phyloP scores from a whole-genome alignment of 2,888 invertebrate species.

The Bedellia somnulentella region DNA sequence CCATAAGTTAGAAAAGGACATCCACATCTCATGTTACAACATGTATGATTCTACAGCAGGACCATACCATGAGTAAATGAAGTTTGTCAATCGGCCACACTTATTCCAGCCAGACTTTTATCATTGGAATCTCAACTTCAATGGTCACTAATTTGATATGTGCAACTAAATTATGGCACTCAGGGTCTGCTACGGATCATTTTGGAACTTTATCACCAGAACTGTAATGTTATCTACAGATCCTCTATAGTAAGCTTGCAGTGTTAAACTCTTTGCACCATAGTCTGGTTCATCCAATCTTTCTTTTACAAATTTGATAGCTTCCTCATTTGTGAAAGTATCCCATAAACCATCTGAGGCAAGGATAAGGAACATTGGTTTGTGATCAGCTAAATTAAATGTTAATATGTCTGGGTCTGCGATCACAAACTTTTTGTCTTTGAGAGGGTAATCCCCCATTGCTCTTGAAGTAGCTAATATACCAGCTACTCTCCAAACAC shows the following conservation, averaged over 20 bases:
- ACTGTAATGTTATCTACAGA: conserved; percentile 96
- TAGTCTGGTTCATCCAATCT: conserved; percentile 82
- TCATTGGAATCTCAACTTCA: no score
- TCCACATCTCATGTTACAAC: no score
- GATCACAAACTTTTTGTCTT: conserved; percentile 90
- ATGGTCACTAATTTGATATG: no score
- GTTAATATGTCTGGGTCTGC: conserved; percentile 94
- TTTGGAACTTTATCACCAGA: conserved; percentile 80
- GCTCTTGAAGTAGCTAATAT: conserved; percentile 93
- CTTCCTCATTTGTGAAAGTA: conserved; percentile 93
- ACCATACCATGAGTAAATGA: no score
- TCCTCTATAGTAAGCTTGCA: conserved; percentile 89
- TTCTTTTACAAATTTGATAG: conserved; percentile 84
- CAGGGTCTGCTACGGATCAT: no score
- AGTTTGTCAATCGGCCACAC: no score
- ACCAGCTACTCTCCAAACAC: conserved; percentile 95
- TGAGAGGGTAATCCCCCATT: conserved; percentile 92
- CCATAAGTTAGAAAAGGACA: no score
- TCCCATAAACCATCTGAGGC: conserved; percentile 98
- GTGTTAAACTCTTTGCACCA: conserved; percentile 88
- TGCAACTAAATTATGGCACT: no score
- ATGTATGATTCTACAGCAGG: no score
- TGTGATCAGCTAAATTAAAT: conserved; percentile 84
- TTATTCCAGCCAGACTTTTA: no score
- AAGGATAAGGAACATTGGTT: conserved; percentile 86